Base-by-base conservation (phyloP, 2,113 vertebrate species). In the Peromyscus polionotus region DNA sequence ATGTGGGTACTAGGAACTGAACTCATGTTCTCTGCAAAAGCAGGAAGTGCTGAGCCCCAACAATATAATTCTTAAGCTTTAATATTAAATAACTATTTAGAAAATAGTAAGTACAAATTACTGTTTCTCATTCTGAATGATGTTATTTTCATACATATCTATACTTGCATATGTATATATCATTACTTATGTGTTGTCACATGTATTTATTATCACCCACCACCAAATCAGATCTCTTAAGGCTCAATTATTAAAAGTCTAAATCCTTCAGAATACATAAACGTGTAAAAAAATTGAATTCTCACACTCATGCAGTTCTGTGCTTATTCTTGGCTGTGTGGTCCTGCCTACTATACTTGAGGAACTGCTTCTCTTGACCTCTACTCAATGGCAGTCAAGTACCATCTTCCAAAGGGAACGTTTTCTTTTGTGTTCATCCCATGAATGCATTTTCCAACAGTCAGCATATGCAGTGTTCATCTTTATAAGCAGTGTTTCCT, bases 401-500 rank as follows among this genome's bases (percentile, higher is more conserved):
- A 89, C 13, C 68, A 31, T 92, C 77, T 97, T 95, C 36, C 91
- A 59, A 83, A 39, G 33, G 24, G 90, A 61, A 20, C 26, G 8
- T 61, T 63, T 63, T 63, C 76, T 91, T 89, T 80, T 67, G 28
- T 79, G 26, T 80, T 84, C 39, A 61, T 81, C 68, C 11, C 26
- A 51, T 1, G 39, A 68, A 10, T 72, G n/a, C 42, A 26, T 87
- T 70, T 75, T 94, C 12, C 67, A 11, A 89, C 76, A 8, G 54
- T 20, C 57, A 59, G 14, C 39, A 65, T 75, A 2, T 95, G 12
- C 36, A 93, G 42, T 20, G 17, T 75, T 93, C 39, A 92, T 80
- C 3, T 61, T 88, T 90, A 59, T 80, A 67, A 92, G 59, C 39
- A 94, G 4, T 91, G 54, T 94, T 95, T 97, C 22, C 26, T 93